Conservation (phyloP, 2,113 vertebrate genomes). For the Delphinapterus leucas region DNA sequence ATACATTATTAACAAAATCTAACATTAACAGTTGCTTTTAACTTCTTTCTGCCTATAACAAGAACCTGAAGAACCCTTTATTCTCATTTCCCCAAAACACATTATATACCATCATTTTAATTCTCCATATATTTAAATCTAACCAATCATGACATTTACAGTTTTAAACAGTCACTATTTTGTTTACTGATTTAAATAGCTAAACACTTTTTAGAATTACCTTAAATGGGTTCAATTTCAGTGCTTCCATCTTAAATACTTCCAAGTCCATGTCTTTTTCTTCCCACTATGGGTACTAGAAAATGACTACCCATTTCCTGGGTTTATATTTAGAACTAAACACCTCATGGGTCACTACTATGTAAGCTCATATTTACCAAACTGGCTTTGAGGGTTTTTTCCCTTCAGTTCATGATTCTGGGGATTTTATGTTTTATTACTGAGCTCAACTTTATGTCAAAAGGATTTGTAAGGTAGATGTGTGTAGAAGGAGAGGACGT, state of each 20-base stretch:
- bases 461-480: not conserved
- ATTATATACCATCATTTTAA: not conserved
- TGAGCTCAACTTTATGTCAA: not conserved
- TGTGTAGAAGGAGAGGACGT: not conserved
- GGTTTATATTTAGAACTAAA: not conserved
- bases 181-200: not conserved
- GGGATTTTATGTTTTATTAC: not conserved
- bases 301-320: not conserved
- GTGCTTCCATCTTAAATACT: not conserved
- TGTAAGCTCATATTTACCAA: not conserved
- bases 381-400: not conserved
- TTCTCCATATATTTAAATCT: not conserved
- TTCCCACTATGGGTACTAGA: not conserved
- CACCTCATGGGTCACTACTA: not conserved
- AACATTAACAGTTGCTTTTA: not conserved
- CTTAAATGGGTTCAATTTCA: not conserved
- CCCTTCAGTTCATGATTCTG: not conserved
- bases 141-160: not conserved
- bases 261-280: not conserved
- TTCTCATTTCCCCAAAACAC: not conserved
- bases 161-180: not conserved
- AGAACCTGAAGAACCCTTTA: not conserved
- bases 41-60: not conserved
- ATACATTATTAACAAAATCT: not conserved
- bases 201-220: not conserved